Conservation (phyloP, 92 coral and sea anemone genomes). For the Palythoa grandis region DNA sequence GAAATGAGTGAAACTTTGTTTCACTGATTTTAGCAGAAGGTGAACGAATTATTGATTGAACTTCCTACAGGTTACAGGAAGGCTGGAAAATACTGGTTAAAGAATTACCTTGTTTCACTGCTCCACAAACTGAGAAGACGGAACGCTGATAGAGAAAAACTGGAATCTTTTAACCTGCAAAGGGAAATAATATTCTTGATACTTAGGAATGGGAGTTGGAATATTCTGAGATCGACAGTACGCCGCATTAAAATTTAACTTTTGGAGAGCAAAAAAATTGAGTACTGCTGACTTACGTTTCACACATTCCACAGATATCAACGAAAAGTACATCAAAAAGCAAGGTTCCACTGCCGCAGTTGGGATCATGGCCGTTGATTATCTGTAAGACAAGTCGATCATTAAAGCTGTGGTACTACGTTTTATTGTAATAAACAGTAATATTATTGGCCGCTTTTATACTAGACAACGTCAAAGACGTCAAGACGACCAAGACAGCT, state of each 20-base stretch:
- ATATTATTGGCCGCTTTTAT: no score
- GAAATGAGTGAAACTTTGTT: no score
- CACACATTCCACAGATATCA: constrained; percentile 79
- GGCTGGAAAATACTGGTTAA: neutral
- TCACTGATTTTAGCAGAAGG: neutral
- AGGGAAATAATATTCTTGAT: neutral
- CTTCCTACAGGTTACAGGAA: neutral
- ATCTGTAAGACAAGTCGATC: neutral
- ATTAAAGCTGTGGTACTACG: neutral
- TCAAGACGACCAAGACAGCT: no score
- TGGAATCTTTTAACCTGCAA: constrained; percentile 81
- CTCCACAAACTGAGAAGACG: constrained; percentile 84
- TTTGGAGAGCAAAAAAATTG: neutral
- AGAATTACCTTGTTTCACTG: constrained; percentile 73
- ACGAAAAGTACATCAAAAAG: constrained; percentile 81
- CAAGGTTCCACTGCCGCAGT: constrained; percentile 44
- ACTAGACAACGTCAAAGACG: no score
- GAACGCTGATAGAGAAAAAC: constrained; percentile 73
- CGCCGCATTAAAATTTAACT: neutral
- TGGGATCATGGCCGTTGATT: neutral
- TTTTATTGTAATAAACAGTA: no score
- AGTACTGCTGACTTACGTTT: constrained; percentile 54
- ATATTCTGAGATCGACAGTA: neutral
- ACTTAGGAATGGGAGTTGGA: neutral
- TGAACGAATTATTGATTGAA: neutral